These are phyloP conservation scores for Eledona agricola DNA, from an alignment of 2,888 invertebrate species.

Conservation along the genomic window DNA sequence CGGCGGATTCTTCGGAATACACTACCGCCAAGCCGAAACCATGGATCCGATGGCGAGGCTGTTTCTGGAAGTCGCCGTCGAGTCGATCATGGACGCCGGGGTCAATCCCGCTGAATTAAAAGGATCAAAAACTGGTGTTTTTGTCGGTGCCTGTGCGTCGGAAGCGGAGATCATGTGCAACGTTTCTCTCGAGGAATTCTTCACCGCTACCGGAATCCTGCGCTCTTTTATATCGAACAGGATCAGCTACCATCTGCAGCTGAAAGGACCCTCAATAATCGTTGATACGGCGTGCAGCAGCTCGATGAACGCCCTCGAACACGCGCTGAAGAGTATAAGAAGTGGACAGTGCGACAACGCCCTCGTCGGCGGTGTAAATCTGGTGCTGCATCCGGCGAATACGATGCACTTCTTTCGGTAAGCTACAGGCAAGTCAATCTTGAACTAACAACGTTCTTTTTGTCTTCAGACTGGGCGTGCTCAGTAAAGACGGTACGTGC, in stretches of 20 bases:
- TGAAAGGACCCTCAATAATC: conserved; percentile 87
- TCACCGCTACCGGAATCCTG: conserved; percentile 58
- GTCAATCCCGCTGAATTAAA: conserved; percentile 74
- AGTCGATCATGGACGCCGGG: conserved; percentile 71
- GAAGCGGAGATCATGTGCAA: conserved; percentile 71
- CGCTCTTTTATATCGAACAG: conserved; percentile 94
- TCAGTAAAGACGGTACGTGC: conserved; percentile 85
- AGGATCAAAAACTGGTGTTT: conserved; percentile 81
- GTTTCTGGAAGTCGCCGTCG: conserved; percentile 68
- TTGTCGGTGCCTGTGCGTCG: conserved; percentile 79
- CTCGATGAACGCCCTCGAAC: conserved; percentile 85
- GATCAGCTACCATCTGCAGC: conserved; percentile 86
- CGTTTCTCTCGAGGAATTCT: neutral
- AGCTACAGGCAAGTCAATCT: neutral
- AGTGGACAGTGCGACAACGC: conserved; percentile 88
- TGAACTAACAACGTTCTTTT: neutral
- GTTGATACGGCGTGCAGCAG: conserved; percentile 97
- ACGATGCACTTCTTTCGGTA: conserved; percentile 79
- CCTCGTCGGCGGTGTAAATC: conserved; percentile 86
- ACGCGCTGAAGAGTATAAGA: conserved; percentile 78
- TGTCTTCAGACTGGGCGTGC: conserved; percentile 68
- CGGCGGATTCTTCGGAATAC: conserved; percentile 67
- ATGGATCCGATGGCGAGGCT: conserved; percentile 69
- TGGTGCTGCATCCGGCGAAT: conserved; percentile 87
- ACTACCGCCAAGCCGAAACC: conserved; percentile 71